Evolutionary conservation across 2,888 invertebrate genomes (phyloP).

Genomic region (Gasteruption jaculator): DNA sequence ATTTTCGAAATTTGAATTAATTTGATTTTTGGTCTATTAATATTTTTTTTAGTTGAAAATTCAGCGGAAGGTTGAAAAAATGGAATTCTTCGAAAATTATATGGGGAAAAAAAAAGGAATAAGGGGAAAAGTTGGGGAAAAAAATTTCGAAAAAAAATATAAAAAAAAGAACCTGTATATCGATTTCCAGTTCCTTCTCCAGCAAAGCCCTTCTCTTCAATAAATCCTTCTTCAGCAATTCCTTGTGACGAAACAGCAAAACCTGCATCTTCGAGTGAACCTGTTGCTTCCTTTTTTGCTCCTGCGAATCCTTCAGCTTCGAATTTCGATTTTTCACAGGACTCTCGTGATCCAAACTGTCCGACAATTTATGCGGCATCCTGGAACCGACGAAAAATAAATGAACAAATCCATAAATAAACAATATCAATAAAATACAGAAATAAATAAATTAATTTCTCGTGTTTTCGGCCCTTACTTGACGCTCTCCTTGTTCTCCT

Average conservation of each 20-base stretch:
- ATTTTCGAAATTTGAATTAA: background rate
- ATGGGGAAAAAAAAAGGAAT: background rate
- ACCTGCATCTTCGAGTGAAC: constrained; percentile 63
- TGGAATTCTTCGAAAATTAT: constrained; percentile 3
- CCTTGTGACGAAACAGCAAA: constrained; percentile 82
- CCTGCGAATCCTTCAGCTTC: constrained; percentile 50
- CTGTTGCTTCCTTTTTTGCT: constrained; percentile 56
- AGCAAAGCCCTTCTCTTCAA: constrained; percentile 83
- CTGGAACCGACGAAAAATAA: constrained; percentile 23
- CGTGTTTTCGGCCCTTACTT: constrained; percentile 28
- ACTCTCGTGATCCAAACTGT: constrained; percentile 38
- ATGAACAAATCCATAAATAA: background rate
- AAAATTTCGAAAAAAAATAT: constrained; percentile 8
- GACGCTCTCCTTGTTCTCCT: constrained; percentile 36
- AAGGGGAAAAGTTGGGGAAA: background rate
- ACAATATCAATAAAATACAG: constrained; percentile 3
- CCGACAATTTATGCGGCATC: constrained; percentile 34
- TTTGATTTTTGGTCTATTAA: background rate
- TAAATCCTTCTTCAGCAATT: constrained; percentile 88
- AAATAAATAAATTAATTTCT: constrained; percentile 1
- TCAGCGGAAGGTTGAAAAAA: background rate
- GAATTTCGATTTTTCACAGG: constrained; percentile 43
- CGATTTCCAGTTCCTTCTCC: constrained; percentile 83
- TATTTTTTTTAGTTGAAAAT: constrained; percentile 14
- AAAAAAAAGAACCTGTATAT: constrained; percentile 75